phyloP scores from a whole-genome alignment of 1,140 invertebrate species.

The Euwallacea fornicatus region DNA sequence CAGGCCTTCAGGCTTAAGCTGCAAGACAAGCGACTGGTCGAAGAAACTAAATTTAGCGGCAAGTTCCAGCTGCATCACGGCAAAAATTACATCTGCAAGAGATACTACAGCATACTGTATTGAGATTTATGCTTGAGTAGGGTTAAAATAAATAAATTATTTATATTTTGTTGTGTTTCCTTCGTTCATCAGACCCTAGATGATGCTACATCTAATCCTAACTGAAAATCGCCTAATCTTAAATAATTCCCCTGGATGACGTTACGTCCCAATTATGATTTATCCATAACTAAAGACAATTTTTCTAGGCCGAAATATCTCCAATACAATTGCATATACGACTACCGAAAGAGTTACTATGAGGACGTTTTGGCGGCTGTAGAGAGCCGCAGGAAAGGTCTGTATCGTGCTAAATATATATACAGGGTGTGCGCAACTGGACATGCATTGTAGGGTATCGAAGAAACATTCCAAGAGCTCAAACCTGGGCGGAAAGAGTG shows the following conservation, averaged over 20 bases:
- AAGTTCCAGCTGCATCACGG: constrained; percentile 47
- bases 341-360: constrained; percentile 81
- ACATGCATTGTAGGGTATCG: constrained; percentile 37
- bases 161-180: not conserved
- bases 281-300: not conserved
- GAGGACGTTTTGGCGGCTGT: constrained; percentile 79
- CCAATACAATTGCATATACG: constrained; percentile 78
- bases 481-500: constrained; percentile 81
- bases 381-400: constrained; percentile 70
- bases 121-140: constrained; percentile 6
- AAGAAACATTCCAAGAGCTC: constrained; percentile 69
- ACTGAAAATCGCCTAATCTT: too few relatives aligned
- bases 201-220: too few relatives aligned
- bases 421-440: too few relatives aligned
- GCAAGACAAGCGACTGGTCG: constrained; percentile 45
- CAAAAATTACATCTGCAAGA: constrained; percentile 49
- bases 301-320: constrained; percentile 69
- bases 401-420: constrained; percentile 41
- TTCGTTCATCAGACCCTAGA: not conserved
- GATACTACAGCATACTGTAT: constrained; percentile 33
- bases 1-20: constrained; percentile 39
- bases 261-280: not conserved
- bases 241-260: not conserved
- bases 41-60: constrained; percentile 47
- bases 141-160: not conserved